Evolutionary conservation across 2,113 vertebrate species (phyloP).

Genomic region (Pungitius pungitius): DNA sequence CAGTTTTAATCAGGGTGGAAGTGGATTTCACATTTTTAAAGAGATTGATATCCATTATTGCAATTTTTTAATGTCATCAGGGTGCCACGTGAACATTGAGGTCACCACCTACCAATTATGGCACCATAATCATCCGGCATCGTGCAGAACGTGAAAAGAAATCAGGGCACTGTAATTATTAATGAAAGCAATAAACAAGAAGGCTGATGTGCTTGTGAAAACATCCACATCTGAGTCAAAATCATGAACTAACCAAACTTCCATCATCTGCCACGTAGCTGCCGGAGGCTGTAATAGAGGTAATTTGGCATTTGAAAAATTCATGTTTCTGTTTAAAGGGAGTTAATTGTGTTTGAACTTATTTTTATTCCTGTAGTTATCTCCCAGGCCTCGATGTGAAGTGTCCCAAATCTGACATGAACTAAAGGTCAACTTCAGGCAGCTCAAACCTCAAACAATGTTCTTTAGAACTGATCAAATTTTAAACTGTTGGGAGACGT

Average conservation of each 20-base stretch:
- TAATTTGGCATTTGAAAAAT: background rate
- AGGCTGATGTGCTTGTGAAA: background rate
- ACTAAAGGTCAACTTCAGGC: background rate
- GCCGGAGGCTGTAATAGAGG: background rate
- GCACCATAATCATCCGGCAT: background rate
- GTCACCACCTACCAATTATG: background rate
- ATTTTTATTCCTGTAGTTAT: background rate
- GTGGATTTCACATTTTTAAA: background rate
- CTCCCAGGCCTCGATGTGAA: background rate
- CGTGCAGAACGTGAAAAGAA: background rate
- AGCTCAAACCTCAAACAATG: background rate
- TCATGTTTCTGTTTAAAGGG: background rate
- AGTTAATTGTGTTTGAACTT: background rate
- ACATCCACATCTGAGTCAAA: background rate
- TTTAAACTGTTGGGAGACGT: slow-evolving; percentile 4
- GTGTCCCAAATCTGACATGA: background rate
- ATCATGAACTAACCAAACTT: background rate
- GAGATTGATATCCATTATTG: background rate
- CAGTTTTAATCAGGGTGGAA: background rate
- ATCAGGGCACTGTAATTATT: background rate
- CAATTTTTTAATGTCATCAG: background rate
- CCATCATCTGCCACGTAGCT: background rate
- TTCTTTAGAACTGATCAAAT: background rate
- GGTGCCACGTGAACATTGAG: background rate
- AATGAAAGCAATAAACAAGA: background rate